A percentile compares a stretch with the other conserved stretches of the same genome.
Evolutionary conservation across 92 coral and sea anemone genomes (phyloP).

Genomic region (Pocillopora meandrina): DNA sequence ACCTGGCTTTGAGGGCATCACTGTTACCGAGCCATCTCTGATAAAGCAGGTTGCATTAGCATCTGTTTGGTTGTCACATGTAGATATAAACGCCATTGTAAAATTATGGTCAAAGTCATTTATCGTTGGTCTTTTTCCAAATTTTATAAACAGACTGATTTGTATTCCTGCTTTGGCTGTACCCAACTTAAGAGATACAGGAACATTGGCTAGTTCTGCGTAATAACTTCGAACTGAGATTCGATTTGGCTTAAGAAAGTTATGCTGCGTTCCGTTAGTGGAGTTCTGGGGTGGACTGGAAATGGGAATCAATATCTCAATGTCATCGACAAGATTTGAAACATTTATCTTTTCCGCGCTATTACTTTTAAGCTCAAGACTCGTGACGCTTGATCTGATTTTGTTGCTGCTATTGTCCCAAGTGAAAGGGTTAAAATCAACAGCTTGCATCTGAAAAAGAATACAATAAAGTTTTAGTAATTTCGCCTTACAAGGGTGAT

Average conservation of each 20-base stretch:
- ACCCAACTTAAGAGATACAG: not conserved
- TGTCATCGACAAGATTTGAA: conserved; percentile 8
- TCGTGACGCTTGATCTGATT: conserved; percentile 21
- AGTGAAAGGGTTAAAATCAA: conserved; percentile 18
- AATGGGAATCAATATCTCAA: conserved; percentile 8
- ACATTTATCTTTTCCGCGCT: not conserved
- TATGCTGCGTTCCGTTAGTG: not conserved
- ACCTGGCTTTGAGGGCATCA: conserved; percentile 9
- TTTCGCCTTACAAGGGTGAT: too few species aligned
- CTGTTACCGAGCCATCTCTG: not conserved
- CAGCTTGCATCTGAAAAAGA: conserved; percentile 7
- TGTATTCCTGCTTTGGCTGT: not conserved
- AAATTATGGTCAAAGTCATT: conserved; percentile 16
- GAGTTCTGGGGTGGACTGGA: not conserved
- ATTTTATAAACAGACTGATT: conserved; percentile 3
- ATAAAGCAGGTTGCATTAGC: not conserved
- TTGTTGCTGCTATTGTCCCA: conserved; percentile 24
- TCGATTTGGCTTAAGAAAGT: conserved; percentile 13
- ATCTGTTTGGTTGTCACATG: not conserved
- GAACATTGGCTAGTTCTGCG: not conserved
- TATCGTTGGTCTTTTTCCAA: conserved; percentile 5
- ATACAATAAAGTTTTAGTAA: not conserved
- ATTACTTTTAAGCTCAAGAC: conserved; percentile 5
- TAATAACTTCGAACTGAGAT: conserved; percentile 4
- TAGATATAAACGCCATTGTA: not conserved